These are phyloP conservation scores for Poicephalus gulielmi DNA, from an alignment of 2,113 vertebrate genomes.

Conservation along the genomic window DNA sequence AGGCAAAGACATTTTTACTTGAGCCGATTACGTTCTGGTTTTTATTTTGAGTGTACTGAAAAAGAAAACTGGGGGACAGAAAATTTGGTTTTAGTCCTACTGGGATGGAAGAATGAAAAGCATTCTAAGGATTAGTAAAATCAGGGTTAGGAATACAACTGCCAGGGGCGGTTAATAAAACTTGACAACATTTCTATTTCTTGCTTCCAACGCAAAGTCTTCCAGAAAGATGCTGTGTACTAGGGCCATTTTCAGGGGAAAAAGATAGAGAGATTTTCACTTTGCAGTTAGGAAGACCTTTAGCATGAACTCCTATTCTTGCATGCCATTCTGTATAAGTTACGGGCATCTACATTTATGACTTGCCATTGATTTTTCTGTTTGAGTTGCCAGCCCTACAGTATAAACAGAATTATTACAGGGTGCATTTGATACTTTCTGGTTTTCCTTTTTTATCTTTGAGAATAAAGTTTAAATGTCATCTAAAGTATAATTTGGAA, in stretches of 20 bases:
- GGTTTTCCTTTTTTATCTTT: not conserved
- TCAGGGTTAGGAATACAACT: not conserved
- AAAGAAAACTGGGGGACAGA: not conserved
- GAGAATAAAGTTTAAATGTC: not conserved
- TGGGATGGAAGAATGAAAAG: not conserved
- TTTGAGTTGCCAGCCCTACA: not conserved
- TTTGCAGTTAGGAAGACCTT: not conserved
- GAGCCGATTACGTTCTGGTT: not conserved
- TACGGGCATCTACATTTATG: not conserved
- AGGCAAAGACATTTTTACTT: not conserved
- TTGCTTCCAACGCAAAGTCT: not conserved
- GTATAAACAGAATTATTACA: not conserved
- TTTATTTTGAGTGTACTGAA: not conserved
- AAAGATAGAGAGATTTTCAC: not conserved
- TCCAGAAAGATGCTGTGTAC: not conserved
- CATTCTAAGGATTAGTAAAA: not conserved
- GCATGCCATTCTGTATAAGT: not conserved
- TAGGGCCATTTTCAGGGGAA: not conserved
- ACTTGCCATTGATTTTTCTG: not conserved
- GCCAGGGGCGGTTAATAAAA: not conserved
- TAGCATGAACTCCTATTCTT: not conserved
- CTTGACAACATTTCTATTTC: not conserved
- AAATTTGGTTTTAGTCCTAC: not conserved
- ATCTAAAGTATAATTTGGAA: not conserved
- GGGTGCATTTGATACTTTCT: not conserved